Conservation (phyloP, 2,888 invertebrate genomes). For the Thecocarcelia acutangulata region DNA sequence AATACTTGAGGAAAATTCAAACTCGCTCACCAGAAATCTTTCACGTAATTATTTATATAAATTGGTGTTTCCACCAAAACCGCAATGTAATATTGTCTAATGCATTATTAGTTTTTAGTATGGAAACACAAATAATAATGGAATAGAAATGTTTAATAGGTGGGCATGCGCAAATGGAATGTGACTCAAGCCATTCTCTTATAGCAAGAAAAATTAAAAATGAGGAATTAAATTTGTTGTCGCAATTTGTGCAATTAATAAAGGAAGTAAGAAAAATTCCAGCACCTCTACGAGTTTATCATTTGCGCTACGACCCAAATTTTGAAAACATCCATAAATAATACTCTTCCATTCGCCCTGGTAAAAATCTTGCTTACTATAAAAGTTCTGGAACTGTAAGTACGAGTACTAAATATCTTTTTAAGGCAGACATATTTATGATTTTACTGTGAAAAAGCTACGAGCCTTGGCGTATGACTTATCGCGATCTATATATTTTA, state of each 20-base stretch:
- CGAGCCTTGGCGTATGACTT: conserved; percentile 18
- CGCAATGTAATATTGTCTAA: too few relatives aligned
- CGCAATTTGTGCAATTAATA: conserved; percentile 7
- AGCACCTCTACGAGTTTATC: conserved; percentile 2
- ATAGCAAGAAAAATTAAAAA: not conserved
- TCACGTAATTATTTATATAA: too few relatives aligned
- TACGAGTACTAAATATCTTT: not conserved
- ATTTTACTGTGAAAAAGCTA: conserved; percentile 17
- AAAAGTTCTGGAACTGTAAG: conserved; percentile 1
- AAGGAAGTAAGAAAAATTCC: conserved; percentile 5
- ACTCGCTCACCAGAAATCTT: too few relatives aligned
- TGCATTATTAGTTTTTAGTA: too few relatives aligned
- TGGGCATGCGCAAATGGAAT: too few relatives aligned
- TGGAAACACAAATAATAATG: too few relatives aligned
- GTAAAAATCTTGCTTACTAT: not conserved
- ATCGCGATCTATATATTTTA: conserved; percentile 19
- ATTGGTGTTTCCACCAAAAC: too few relatives aligned
- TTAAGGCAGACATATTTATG: conserved; percentile 1
- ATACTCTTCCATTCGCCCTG: conserved; percentile 21
- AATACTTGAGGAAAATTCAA: too few relatives aligned
- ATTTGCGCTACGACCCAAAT: not conserved
- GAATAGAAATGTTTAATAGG: too few relatives aligned
- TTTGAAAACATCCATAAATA: conserved; percentile 5
- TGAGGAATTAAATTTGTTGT: conserved; percentile 4
- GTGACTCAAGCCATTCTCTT: too few relatives aligned